Percentiles rank a stretch among this genome's conserved stretches.
These are phyloP conservation scores for Diarsia dahlii DNA, from an alignment of 2,888 invertebrate genomes.

Conservation along the genomic window DNA sequence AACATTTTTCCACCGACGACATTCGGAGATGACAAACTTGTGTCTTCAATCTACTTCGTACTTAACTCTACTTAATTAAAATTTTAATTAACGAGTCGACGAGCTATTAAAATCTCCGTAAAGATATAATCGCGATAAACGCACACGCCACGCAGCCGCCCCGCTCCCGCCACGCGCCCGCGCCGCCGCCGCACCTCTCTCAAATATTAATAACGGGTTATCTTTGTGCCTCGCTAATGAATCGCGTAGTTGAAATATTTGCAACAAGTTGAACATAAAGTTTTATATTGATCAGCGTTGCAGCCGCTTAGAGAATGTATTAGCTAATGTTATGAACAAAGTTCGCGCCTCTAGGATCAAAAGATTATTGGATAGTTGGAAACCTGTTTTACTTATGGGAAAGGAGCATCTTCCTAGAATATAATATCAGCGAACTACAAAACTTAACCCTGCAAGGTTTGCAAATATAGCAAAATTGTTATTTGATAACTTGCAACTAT, in stretches of 20 bases:
- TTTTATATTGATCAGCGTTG: slow-evolving; percentile 51
- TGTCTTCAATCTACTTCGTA: slow-evolving; percentile 47
- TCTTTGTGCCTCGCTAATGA: slow-evolving; percentile 75
- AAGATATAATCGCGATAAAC: slow-evolving; percentile 42
- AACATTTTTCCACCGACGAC: slow-evolving; percentile 29
- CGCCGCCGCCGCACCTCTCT: slow-evolving; percentile 53
- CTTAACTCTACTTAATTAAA: slow-evolving; percentile 60
- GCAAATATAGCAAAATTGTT: not conserved
- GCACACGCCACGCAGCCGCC: slow-evolving; percentile 35
- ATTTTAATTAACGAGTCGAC: slow-evolving; percentile 55
- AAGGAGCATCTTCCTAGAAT: not conserved
- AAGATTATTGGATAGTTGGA: slow-evolving; percentile 30
- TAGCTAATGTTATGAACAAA: slow-evolving; percentile 49
- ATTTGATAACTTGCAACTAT: not conserved
- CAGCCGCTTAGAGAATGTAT: slow-evolving; percentile 36
- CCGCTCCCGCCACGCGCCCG: slow-evolving; percentile 33
- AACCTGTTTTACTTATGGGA: not conserved
- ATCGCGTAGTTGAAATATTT: slow-evolving; percentile 76
- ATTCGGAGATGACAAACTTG: slow-evolving; percentile 56
- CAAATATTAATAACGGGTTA: slow-evolving; percentile 76
- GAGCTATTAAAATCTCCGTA: slow-evolving; percentile 54
- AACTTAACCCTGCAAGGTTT: not conserved
- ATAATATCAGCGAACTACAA: not conserved
- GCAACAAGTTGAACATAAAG: slow-evolving; percentile 49
- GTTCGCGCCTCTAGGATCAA: slow-evolving; percentile 32